These are phyloP conservation scores for Diadegma fenestrale DNA, from an alignment of 2,888 invertebrate species.

Conservation along the genomic window DNA sequence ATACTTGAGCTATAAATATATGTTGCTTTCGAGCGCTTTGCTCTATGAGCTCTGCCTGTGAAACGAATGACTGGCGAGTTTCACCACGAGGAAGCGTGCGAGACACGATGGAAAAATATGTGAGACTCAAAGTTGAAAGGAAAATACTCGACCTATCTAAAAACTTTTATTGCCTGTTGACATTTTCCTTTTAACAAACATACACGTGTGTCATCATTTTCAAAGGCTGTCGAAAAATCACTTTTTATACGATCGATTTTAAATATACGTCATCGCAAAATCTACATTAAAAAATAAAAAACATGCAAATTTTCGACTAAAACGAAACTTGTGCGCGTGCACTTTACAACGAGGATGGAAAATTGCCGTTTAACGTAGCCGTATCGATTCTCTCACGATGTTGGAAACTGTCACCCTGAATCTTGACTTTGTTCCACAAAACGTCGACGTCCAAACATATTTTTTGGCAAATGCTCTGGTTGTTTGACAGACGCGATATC, in stretches of 20 bases:
- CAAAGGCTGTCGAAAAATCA: background rate
- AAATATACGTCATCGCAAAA: background rate
- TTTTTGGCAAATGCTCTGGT: background rate
- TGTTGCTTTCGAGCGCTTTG: constrained; percentile 39
- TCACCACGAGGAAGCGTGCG: constrained; percentile 10
- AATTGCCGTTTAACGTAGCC: background rate
- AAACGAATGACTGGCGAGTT: constrained; percentile 16
- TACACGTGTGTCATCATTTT: background rate
- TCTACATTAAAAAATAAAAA: background rate
- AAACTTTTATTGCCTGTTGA: constrained; percentile 18
- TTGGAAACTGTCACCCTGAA: background rate
- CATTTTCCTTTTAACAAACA: background rate
- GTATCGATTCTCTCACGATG: background rate
- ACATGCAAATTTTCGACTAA: background rate
- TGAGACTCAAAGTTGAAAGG: background rate
- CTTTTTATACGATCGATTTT: constrained; percentile 33
- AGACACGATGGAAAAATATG: constrained; percentile 21
- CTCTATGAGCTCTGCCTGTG: constrained; percentile 24
- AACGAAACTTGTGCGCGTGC: background rate
- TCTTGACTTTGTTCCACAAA: background rate
- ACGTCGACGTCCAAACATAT: background rate
- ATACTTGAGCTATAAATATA: constrained; percentile 74
- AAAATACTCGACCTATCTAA: constrained; percentile 4
- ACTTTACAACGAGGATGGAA: background rate
- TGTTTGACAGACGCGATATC: background rate